Evolutionary conservation across 30 jellyfish, hydroid and myxozoan species (phyloP), one percentile per base, ranked within the genome.

Genomic region (Aurelia coerulea): DNA sequence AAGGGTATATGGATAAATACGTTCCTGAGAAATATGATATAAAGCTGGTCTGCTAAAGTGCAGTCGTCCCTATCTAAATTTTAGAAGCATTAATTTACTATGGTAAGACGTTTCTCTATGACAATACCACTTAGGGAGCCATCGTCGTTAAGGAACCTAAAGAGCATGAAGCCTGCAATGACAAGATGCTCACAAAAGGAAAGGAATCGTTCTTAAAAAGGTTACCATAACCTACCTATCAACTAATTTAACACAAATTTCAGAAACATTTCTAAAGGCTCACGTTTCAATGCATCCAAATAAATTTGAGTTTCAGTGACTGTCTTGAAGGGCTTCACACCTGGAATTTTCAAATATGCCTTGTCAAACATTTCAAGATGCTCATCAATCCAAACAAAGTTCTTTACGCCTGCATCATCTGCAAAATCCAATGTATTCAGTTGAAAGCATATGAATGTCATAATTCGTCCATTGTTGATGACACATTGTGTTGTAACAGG

Each of bases 401-500:
- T 92, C 81, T 92, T 92, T 31, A 86, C 62, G 10, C 94, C 93
- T 32, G 73, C 18, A 23, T 92, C 92, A 34, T 81, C 52, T 50
- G 64, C 65, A 50, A 92, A 84, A 63, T 92, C 87, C 3, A 92
- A 69, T 56, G 98, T 92, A 88, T 92, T 92, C 10, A 92, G 80
- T 46, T 92, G 98, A 53, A 71, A 88, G 69, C 97, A 85, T n/a
- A 92, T 67, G 50, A 92, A 87, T 18, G 87, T 58, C 53, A 87
- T 39, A 11, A 35, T n/a, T 9, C 77, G 53, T 32, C 97, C 98
- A 70, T 87, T 88, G 46, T 74, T 67, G 11, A 80, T 63, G 65
- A 92, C 68, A 78, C 95, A 92, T 60, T 92, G 98, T 58, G 78
- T 66, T 14, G 91, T 35, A 18, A 92, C 79, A 9, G 98, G 98